Evolutionary conservation across 2,113 vertebrate species (phyloP).

Genomic region (Chinchilla lanigera): DNA sequence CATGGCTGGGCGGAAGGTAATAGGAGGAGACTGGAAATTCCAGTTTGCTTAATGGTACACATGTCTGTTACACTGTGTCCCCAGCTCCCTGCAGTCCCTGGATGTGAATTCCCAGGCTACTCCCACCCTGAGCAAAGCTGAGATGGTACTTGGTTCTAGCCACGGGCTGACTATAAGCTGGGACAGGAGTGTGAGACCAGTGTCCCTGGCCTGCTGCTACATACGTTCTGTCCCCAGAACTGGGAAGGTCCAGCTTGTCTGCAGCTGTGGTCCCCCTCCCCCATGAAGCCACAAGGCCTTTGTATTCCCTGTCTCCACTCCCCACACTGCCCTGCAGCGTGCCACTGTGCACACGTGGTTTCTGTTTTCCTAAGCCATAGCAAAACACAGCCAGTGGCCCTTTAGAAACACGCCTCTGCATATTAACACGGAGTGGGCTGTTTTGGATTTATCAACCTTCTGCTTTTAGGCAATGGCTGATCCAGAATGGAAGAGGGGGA

Average conservation of each 20-base stretch:
- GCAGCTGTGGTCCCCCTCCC: neutral
- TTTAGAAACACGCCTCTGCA: neutral
- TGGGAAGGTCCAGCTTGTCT: neutral
- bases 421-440: neutral
- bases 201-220: neutral
- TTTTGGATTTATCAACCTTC: neutral
- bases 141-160: neutral
- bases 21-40: slow-evolving; percentile 2
- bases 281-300: neutral
- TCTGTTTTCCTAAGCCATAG: slow-evolving; percentile 38
- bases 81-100: neutral
- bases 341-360: neutral
- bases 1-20: neutral
- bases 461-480: neutral
- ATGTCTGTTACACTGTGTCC: neutral
- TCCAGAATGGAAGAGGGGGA: neutral
- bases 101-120: neutral
- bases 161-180: neutral
- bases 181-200: neutral
- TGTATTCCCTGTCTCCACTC: neutral
- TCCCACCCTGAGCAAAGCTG: neutral
- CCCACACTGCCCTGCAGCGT: neutral
- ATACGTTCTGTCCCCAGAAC: neutral
- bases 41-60: neutral
- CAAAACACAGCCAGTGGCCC: neutral